phyloP scores from a whole-genome alignment of 2,113 vertebrate species.

The Charina bottae region DNA sequence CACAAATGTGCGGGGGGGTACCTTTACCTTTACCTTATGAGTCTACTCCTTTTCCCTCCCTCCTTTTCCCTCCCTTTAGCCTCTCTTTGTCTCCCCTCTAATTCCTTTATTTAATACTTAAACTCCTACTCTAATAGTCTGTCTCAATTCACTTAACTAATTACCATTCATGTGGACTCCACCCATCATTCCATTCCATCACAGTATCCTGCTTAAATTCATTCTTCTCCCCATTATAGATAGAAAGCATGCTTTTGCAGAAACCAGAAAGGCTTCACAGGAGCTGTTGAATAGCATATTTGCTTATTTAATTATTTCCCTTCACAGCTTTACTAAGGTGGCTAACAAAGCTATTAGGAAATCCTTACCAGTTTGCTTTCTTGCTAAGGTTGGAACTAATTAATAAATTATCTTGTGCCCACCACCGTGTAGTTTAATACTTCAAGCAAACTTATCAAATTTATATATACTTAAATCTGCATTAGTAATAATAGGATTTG shows the following conservation, averaged over 20 bases:
- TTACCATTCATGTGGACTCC: not conserved
- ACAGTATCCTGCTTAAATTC: not conserved
- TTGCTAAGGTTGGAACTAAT: constrained; percentile 36
- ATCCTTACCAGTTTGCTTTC: not conserved
- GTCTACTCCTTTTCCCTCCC: no score
- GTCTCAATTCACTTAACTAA: not conserved
- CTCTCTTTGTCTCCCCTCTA: not conserved
- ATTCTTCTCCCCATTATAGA: constrained; percentile 17
- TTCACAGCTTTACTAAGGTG: constrained; percentile 18
- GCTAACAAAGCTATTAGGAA: constrained; percentile 5
- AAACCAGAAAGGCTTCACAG: constrained; percentile 33
- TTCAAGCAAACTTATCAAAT: not conserved
- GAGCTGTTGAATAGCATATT: constrained; percentile 12
- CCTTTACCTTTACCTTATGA: no score
- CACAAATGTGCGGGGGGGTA: no score
- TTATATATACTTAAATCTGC: constrained; percentile 5
- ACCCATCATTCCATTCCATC: not conserved
- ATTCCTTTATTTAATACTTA: not conserved
- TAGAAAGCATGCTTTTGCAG: constrained; percentile 37
- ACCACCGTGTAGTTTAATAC: not conserved
- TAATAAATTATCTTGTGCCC: constrained; percentile 18
- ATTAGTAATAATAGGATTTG: not conserved
- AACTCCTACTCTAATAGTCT: not conserved
- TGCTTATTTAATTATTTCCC: not conserved
- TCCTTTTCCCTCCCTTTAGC: not conserved